Evolutionary conservation across 2,888 invertebrate genomes (phyloP), one percentile per base, ranked within the genome.

Genomic region (Parthenolecanium corni): DNA sequence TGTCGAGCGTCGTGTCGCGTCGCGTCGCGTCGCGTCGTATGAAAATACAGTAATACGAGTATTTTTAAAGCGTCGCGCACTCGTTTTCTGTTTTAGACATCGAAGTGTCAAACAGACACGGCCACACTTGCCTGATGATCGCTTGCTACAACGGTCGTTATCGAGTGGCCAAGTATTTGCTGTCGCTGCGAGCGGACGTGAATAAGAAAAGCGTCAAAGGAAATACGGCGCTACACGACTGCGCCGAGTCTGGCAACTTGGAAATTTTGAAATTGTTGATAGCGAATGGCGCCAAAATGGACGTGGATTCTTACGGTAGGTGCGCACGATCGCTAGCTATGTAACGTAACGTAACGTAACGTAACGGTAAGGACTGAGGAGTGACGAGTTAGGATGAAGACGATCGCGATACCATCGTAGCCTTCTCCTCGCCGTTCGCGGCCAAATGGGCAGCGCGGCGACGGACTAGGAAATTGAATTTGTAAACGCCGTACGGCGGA

Each of bases 41-140:
- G n/a, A n/a, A n/a, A n/a, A n/a, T n/a, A n/a, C n/a, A n/a, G n/a
- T n/a, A n/a, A n/a, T n/a, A n/a, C n/a, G n/a, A n/a, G n/a, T n/a
- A n/a, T n/a, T n/a, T n/a, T n/a, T n/a, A n/a, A n/a, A n/a, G n/a
- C n/a, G n/a, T n/a, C n/a, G n/a, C n/a, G n/a, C n/a, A n/a, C n/a
- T n/a, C n/a, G n/a, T n/a, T n/a, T n/a, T n/a, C n/a, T n/a, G n/a
- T n/a, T 76, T 2, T 80, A 81, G 93, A 96, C 76, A 88, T 96
- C 73, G 95, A 96, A 78, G 86, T 94, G 72, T 91, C 94, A 21
- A 97, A 97, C 74, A 81, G 91, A 66, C 91, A 92, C 73, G 92
- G 91, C 1, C 96, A 97, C 77, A 96, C 96, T 14, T 95, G 95
- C 72, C 79, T 97, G 36, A 97, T 97, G 96, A 97, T 97, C 66